Percentiles rank a stretch among this genome's conserved stretches.
These are phyloP conservation scores for Echinometra lucunter DNA, from an alignment of 53 echinoderm and acorn worm genomes.

Conservation along the genomic window DNA sequence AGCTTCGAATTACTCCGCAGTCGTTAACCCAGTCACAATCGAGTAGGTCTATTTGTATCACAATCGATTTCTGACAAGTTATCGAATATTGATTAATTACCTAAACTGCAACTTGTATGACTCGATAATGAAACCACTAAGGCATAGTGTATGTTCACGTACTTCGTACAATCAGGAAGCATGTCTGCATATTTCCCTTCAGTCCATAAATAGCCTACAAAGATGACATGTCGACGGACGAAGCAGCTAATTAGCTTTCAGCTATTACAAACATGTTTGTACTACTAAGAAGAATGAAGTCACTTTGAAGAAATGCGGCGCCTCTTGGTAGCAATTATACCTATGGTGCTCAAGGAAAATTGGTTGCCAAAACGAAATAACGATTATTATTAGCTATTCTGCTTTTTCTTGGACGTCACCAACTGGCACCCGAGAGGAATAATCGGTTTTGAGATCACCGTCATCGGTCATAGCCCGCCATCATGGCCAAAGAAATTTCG, in stretches of 20 bases:
- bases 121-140: background rate
- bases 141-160: too few species aligned
- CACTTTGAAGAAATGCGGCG: background rate
- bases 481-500: background rate
- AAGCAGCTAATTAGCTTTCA: background rate
- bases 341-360: background rate
- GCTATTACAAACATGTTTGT: background rate
- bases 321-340: conserved; percentile 12
- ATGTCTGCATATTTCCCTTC: background rate
- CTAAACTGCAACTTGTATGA: background rate
- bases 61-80: too few species aligned
- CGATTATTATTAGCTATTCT: too few species aligned
- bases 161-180: background rate
- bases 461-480: background rate
- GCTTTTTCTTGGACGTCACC: background rate
- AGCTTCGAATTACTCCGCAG: too few species aligned
- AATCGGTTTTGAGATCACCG: background rate
- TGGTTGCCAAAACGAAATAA: background rate
- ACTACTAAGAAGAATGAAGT: background rate
- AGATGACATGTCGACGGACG: conserved; percentile 4
- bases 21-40: too few species aligned
- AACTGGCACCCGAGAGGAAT: background rate
- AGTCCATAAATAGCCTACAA: background rate
- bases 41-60: too few species aligned
- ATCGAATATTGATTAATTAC: background rate